Evolutionary conservation across 1,140 invertebrate species (phyloP), one percentile per base, ranked within the genome.

Genomic region (Drosophila sechellia): DNA sequence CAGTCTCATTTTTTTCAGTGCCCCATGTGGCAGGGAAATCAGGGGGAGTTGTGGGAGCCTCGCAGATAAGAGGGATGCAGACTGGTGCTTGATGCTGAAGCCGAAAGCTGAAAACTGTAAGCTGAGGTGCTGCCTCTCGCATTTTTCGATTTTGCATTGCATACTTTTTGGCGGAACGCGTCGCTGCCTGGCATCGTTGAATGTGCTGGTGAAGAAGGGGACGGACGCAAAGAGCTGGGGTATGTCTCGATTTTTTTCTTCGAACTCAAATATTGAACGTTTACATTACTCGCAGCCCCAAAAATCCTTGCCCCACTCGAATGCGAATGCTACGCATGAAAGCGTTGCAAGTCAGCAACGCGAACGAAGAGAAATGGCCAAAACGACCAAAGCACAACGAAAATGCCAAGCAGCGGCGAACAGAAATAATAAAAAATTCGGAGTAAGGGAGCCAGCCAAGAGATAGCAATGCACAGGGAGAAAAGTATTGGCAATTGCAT

Each of bases 231-330:
- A n/a, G 15, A 34, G 57, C 34, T 40, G 39, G 39, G 12, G 40
- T 70, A 70, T 31, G 73, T 77, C 52, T 77, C 74, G 74, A 77
- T 75, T 85, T 81, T 81, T 83, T 71, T 73, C 79, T 81, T 86
- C 76, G 83, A 87, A 70, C 70, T 77, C 83, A 86, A 86, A 87
- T 87, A 87, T 89, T 89, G 83, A 87, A 87, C 83, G 83, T 86
- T 86, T 66, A 89, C 83, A 79, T 78, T 55, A 65, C 69, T 64
- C 35, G 27, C 1, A 22, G 12, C 17, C 15, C 57, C 8, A 31
- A 31, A 31, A 31, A 8, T 8, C 31, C 10, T 22, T 5, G 37
- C n/a, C 43, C n/a, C 48, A 27, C 10, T 34, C 13, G 22, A 49
- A 34, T 83, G 81, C 13, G 22, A 49, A 34, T 83, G 81, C 75